These are phyloP conservation scores for Drosophila multiciliata DNA, from an alignment of 2,888 invertebrate genomes.

Conservation along the genomic window DNA sequence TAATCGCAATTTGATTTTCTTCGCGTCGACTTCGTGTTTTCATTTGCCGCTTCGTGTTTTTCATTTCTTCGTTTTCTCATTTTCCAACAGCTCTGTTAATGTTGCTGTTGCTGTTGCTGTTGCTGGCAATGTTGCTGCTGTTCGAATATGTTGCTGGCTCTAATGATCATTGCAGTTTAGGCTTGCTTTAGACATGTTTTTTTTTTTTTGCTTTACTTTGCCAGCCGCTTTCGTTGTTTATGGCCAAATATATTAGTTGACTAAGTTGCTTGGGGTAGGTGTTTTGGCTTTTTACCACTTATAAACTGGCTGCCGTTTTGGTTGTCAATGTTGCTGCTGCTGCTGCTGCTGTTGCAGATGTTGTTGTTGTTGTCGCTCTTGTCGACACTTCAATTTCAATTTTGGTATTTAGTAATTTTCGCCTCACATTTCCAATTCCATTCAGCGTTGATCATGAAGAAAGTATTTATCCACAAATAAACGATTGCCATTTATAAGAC, in stretches of 20 bases:
- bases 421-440: conserved; percentile 47
- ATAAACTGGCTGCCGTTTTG: conserved; percentile 65
- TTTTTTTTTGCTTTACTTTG: conserved; percentile 44
- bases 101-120: conserved; percentile 32
- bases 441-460: conserved; percentile 54
- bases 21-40: conserved; percentile 40
- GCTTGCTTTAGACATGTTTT: conserved; percentile 39
- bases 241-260: conserved; percentile 76
- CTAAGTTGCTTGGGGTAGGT: conserved; percentile 62
- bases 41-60: conserved; percentile 37
- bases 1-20: conserved; percentile 74
- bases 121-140: conserved; percentile 15
- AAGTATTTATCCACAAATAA: conserved; percentile 68
- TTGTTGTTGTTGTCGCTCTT: conserved; percentile 35
- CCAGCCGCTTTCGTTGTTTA: conserved; percentile 73
- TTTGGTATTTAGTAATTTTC: conserved; percentile 72
- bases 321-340: conserved; percentile 25
- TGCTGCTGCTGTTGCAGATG: conserved; percentile 17
- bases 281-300: conserved; percentile 70
- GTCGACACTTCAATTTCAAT: conserved; percentile 77
- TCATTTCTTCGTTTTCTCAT: conserved; percentile 41
- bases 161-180: conserved; percentile 57
- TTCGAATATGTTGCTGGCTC: conserved; percentile 31
- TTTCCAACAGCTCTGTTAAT: conserved; percentile 49
- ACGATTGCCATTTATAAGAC: conserved; percentile 43